Conservation (phyloP, 2,797 vertebrate genomes). For the Antennarius maculatus region DNA sequence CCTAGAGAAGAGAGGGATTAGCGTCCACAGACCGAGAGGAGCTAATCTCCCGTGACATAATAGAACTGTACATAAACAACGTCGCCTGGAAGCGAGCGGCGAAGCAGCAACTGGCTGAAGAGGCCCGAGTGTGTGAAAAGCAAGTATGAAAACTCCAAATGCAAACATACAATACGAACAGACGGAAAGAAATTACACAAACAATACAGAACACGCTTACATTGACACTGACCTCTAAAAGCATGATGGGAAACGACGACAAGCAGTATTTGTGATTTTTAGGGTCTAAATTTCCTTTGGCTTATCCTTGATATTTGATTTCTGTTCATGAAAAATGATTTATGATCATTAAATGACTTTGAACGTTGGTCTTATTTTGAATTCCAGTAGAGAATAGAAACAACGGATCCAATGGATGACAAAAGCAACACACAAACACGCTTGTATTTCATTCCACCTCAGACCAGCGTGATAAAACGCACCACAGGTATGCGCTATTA, state of each 20-base stretch:
- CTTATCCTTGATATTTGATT: no score
- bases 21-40: conserved; percentile 70
- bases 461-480: no score
- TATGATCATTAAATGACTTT: no score
- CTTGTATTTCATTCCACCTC: no score
- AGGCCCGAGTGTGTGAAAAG: conserved; percentile 69
- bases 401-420: not conserved
- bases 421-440: no score
- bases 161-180: conserved; percentile 34
- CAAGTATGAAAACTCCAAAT: conserved; percentile 32
- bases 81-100: conserved; percentile 70
- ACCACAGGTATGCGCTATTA: not conserved
- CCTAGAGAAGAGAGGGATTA: conserved; percentile 76
- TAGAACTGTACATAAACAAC: conserved; percentile 84
- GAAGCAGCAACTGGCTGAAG: conserved; percentile 55
- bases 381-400: no score
- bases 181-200: not conserved
- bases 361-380: no score
- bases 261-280: not conserved
- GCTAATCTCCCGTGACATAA: conserved; percentile 82
- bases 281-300: not conserved
- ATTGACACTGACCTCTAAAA: conserved; percentile 13
- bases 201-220: not conserved
- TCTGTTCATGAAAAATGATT: no score
- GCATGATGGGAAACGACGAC: not conserved